A percentile compares a stretch with the other conserved stretches of the same genome.
Evolutionary conservation across 2,888 invertebrate genomes (phyloP).

Genomic region (Melanotus villosus): DNA sequence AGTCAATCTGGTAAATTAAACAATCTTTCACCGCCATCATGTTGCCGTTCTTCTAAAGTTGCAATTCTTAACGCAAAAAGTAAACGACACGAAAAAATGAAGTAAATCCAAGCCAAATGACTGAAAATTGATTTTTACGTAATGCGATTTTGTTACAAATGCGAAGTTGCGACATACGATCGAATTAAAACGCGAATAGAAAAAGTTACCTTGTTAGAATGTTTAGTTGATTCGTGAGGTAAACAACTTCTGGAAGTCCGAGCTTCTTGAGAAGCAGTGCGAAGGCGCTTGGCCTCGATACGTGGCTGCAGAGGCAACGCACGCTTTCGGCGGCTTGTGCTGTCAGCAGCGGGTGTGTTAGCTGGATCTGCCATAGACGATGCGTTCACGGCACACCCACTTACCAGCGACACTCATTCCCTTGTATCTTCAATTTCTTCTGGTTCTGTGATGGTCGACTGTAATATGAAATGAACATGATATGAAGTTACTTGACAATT

Average conservation of each 20-base stretch:
- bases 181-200: too few relatives aligned
- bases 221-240: background rate
- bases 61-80: too few relatives aligned
- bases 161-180: too few relatives aligned
- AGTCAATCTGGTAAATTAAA: too few relatives aligned
- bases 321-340: slow-evolving; percentile 70
- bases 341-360: slow-evolving; percentile 78
- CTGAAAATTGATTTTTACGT: too few relatives aligned
- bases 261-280: slow-evolving; percentile 67
- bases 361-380: slow-evolving; percentile 94
- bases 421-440: slow-evolving; percentile 63
- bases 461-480: slow-evolving; percentile 48
- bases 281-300: slow-evolving; percentile 74
- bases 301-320: slow-evolving; percentile 74
- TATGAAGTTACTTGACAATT: slow-evolving; percentile 34
- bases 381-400: slow-evolving; percentile 82
- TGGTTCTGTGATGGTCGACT: slow-evolving; percentile 59
- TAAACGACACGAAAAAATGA: too few relatives aligned
- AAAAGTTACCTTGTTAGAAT: slow-evolving; percentile 30
- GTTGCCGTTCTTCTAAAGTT: too few relatives aligned
- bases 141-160: too few relatives aligned
- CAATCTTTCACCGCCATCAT: too few relatives aligned
- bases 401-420: slow-evolving; percentile 69
- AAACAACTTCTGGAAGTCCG: slow-evolving; percentile 6
- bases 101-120: too few relatives aligned